phyloP scores from a whole-genome alignment of 2,797 vertebrate species.

The Chaenodraco wilsoni region DNA sequence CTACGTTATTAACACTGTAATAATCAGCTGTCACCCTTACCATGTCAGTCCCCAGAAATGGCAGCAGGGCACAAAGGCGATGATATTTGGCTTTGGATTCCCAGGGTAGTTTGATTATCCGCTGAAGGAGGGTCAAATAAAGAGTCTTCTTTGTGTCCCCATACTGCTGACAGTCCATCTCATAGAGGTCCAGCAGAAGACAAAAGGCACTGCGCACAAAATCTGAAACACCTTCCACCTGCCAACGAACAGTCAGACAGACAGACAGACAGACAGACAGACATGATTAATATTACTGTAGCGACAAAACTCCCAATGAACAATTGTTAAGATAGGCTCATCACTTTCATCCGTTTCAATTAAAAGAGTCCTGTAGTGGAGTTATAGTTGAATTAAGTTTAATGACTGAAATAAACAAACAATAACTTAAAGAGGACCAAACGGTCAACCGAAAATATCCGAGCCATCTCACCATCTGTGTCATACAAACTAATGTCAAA shows the following conservation, averaged over 20 bases:
- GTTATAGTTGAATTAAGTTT: too few species aligned
- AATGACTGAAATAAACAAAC: too few species aligned
- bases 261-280: background rate
- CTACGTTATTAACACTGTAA: background rate
- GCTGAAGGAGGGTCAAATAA: constrained; percentile 79
- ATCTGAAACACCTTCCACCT: constrained; percentile 89
- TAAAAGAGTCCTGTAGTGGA: too few species aligned
- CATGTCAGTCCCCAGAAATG: constrained; percentile 84
- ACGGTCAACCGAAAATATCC: too few species aligned
- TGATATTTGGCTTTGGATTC: constrained; percentile 88
- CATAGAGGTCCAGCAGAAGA: constrained; percentile 86
- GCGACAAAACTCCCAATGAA: too few species aligned
- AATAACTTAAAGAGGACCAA: too few species aligned
- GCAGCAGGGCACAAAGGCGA: constrained; percentile 85
- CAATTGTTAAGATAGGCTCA: too few species aligned
- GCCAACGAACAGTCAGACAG: constrained; percentile 10
- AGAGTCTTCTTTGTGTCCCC: constrained; percentile 77
- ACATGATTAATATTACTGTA: background rate
- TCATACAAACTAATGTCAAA: too few species aligned
- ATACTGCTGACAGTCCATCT: constrained; percentile 84
- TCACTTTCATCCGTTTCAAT: too few species aligned
- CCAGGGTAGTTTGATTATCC: constrained; percentile 84
- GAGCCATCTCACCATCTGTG: too few species aligned
- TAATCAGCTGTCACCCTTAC: constrained; percentile 69
- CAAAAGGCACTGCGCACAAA: constrained; percentile 83